Evolutionary conservation across 1,140 invertebrate genomes (phyloP).

Genomic region (Carcinoscorpius rotundicauda): DNA sequence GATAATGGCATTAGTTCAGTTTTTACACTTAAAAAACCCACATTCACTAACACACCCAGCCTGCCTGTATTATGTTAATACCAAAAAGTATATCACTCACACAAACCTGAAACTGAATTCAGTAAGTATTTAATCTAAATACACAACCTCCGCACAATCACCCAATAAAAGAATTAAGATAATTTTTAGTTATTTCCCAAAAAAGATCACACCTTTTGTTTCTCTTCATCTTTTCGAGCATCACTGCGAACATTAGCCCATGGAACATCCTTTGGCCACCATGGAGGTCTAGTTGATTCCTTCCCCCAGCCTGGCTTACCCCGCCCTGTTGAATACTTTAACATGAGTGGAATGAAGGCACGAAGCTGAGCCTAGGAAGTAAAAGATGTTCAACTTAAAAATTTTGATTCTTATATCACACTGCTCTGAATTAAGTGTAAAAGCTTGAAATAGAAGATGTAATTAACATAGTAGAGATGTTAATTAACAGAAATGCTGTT

Average conservation of each 20-base stretch:
- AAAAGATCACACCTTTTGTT: constrained; percentile 65
- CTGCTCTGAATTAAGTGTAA: no score
- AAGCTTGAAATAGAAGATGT: no score
- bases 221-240: constrained; percentile 87
- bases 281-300: constrained; percentile 83
- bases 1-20: no score
- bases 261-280: constrained; percentile 94
- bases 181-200: constrained; percentile 6
- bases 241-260: constrained; percentile 98
- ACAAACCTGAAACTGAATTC: no score
- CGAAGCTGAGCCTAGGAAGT: constrained; percentile 61
- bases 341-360: constrained; percentile 94
- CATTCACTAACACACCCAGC: no score
- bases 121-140: no score
- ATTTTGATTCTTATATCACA: background rate
- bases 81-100: no score
- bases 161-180: background rate
- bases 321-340: constrained; percentile 91
- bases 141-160: no score
- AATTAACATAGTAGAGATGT: no score
- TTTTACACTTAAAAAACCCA: no score
- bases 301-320: constrained; percentile 96
- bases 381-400: constrained; percentile 4
- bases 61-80: no score
- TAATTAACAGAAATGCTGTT: no score